Evolutionary conservation across 2,113 vertebrate species (phyloP), one percentile per base, ranked within the genome.

Genomic region (Pelmatolapia mariae): DNA sequence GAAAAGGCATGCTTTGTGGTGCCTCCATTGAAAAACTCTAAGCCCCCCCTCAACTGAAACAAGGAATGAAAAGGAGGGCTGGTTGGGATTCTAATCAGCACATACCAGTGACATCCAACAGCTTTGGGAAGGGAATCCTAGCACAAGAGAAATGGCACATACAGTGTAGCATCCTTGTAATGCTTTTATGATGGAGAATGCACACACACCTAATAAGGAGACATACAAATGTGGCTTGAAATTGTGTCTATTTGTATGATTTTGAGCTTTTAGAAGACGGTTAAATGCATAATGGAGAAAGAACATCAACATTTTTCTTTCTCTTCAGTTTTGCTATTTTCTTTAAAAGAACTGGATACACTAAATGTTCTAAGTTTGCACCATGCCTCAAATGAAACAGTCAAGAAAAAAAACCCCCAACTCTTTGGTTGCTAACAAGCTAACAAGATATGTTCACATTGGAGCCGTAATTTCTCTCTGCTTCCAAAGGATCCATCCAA

Each of bases 31-130:
- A 94, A 86, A 89, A 82, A 89, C 33, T 26, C 50, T 8, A 50
- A 29, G 15, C 47, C 31, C 71, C 50, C 57, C 33, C 50, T 26
- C 79, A 66, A 38, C 71, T 84, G 86, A 89, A 93, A 91, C 45
- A 56, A 85, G 50, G 45, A 86, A 87, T 93, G 92, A 95, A 96
- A 95, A 92, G 88, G 79, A 90, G 86, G 84, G 80, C 92, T 96
- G 94, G 94, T 95, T 95, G 90, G 95, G 90, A 96, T 95, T 96
- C 94, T 91, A 95, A 95, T 95, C 95, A 95, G 89, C 86, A 81
- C 93, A 93, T 90, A 92, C 91, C 94, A 89, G 87, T 59, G 84
- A 91, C 86, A 89, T 87, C 85, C 89, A 73, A 57, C 71, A 88
- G 86, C 84, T 71, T 83, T 88, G 88, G 47, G 71, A 90, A 84